Conservation (phyloP, 2,113 vertebrate species). For the Nothobranchius furzeri region DNA sequence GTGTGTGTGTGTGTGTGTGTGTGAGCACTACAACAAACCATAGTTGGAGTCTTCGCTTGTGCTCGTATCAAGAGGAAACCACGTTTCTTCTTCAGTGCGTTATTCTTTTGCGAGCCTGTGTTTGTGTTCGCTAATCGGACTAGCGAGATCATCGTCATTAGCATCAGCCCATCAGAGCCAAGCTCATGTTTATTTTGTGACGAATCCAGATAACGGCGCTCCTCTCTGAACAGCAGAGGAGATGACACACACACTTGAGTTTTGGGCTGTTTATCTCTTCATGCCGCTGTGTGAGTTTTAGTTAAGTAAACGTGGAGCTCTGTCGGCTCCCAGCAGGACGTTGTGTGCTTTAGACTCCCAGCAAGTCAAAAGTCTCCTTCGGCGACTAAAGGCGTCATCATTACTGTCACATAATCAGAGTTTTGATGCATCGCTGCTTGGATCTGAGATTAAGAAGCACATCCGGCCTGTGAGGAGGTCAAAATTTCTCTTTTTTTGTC, state of each 20-base stretch:
- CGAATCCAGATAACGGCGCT: conserved; percentile 31
- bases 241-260: conserved; percentile 1
- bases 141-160: conserved; percentile 52
- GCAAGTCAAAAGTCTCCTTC: conserved; percentile 1
- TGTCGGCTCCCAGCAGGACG: background rate
- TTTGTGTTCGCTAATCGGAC: conserved; percentile 40
- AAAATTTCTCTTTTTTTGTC: background rate
- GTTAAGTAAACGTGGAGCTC: background rate
- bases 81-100: conserved; percentile 12
- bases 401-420: conserved; percentile 18
- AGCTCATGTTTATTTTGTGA: conserved; percentile 44
- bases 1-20: background rate
- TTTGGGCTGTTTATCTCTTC: conserved; percentile 7
- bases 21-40: background rate
- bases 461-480: background rate
- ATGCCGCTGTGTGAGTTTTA: background rate
- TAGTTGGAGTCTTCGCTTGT: conserved; percentile 3
- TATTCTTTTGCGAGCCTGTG: conserved; percentile 22
- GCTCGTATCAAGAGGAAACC: conserved; percentile 11
- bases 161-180: conserved; percentile 47
- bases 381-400: conserved; percentile 15
- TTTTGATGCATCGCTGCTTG: conserved; percentile 20
- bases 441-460: conserved; percentile 11
- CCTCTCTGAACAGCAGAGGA: conserved; percentile 24
- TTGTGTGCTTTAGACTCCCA: background rate